These are phyloP conservation scores for Endomychus coccineus DNA, from an alignment of 2,888 invertebrate genomes.

Conservation along the genomic window DNA sequence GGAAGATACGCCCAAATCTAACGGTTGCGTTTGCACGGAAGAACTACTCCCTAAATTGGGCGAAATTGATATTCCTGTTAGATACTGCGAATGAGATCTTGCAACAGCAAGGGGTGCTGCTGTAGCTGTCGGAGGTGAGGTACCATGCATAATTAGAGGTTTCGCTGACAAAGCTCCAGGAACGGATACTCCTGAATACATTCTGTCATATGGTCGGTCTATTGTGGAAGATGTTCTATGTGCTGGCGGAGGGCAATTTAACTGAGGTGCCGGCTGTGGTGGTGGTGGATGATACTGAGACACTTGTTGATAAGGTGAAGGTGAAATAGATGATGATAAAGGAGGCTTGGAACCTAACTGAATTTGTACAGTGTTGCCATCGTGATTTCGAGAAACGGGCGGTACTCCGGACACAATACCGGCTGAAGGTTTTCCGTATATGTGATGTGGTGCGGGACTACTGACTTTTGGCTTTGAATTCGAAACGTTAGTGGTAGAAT, in stretches of 20 bases:
- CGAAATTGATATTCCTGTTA: conserved; percentile 44
- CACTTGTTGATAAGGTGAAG: conserved; percentile 48
- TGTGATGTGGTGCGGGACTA: conserved; percentile 69
- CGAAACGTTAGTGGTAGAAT: conserved; percentile 46
- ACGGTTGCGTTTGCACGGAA: conserved; percentile 64
- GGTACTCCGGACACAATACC: conserved; percentile 41
- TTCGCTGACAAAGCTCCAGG: conserved; percentile 37
- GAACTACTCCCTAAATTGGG: conserved; percentile 36
- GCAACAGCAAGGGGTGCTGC: conserved; percentile 35
- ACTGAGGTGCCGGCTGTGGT: conserved; percentile 36
- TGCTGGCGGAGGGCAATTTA: conserved; percentile 49
- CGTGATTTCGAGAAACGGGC: conserved; percentile 39
- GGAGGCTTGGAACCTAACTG: conserved; percentile 44
- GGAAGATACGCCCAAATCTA: conserved; percentile 64
- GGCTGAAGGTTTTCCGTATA: conserved; percentile 60
- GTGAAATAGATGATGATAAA: conserved; percentile 42
- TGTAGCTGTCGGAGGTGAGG: conserved; percentile 45
- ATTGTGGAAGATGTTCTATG: conserved; percentile 37
- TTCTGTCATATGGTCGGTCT: conserved; percentile 19
- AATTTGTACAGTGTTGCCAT: neutral
- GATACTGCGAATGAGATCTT: conserved; percentile 41
- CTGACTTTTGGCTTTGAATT: conserved; percentile 62
- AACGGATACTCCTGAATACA: conserved; percentile 31
- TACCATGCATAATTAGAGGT: conserved; percentile 45
- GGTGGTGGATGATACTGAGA: conserved; percentile 44